Evolutionary conservation across 2,888 invertebrate genomes (phyloP), one percentile per base, ranked within the genome.

Genomic region (Cryptocephalus moraei): DNA sequence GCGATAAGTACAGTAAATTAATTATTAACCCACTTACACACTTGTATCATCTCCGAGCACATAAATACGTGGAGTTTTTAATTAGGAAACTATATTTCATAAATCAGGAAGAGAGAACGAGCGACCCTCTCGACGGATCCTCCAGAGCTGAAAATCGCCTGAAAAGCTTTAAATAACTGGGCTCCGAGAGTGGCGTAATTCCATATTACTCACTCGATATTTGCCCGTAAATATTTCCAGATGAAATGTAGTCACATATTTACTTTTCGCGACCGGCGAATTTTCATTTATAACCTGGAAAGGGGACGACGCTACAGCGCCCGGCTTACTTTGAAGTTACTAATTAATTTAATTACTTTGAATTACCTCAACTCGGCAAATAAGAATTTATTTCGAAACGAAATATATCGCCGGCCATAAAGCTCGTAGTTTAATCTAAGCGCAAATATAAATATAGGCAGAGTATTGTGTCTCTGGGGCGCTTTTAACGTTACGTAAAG

Each of bases 361-460:
- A 49, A 49, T 54, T 51, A 52, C 50, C 49, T 44, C 48, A 51
- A 42, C 34, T 49, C 32, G 10, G 45, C 48, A 49, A 51, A 54
- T 50, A 53, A 49, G 49, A 50, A 53, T 53, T 50, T 49, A 50
- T 51, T 51, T 53, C 48, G 45, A 53, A 51, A 49, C 43, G 48
- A 48, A 51, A 50, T 50, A 51, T 49, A 43, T 22, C 6, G 36
- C 48, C 51, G 33, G 13, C 38, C 46, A 53, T 53, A 51, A 50
- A 54, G 48, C 51, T 49, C 44, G 49, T 46, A 53, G 50, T 49
- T 47, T 47, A 44, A 45, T 45, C 22, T 22, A 22, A 48, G 47
- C 56, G 55, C 56, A 52, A 54, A 54, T 54, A 47, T 47, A 50
- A 50, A 56, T 53, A 52, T 46, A 45, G 46, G 45, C 33, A 47